A percentile compares a stretch with the other conserved stretches of the same genome.
Conservation (phyloP, 2,797 vertebrate genomes). For the Clamator glandarius region DNA sequence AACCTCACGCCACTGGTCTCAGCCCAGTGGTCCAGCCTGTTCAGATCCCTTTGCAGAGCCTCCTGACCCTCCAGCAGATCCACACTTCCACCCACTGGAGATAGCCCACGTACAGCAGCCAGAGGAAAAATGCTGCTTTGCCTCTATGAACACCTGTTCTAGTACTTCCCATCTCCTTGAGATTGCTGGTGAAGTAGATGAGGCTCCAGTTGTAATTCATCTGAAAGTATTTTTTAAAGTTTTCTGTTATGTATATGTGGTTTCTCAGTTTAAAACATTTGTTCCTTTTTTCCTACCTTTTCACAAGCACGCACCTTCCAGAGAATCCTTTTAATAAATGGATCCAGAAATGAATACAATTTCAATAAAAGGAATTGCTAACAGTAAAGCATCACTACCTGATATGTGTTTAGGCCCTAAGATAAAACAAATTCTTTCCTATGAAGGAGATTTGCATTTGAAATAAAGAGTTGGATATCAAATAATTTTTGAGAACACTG, state of each 20-base stretch:
- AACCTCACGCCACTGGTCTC: too few species aligned
- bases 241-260: neutral
- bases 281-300: neutral
- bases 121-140: neutral
- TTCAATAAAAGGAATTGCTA: neutral
- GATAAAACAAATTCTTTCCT: neutral
- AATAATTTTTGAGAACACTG: neutral
- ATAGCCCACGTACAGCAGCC: rapidly evolving
- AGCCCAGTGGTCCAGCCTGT: too few species aligned
- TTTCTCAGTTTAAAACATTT: neutral
- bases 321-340: neutral
- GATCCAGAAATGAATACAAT: neutral
- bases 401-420: neutral
- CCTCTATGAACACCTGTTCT: neutral
- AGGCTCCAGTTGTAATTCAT: neutral
- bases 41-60: too few species aligned
- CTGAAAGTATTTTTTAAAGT: neutral
- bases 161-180: neutral
- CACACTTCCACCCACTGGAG: too few species aligned
- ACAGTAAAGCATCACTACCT: neutral
- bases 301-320: neutral
- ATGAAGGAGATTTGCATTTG: neutral
- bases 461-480: neutral
- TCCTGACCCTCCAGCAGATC: too few species aligned
- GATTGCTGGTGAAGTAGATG: neutral